Percentiles rank a stretch among this genome's conserved stretches.
These are phyloP conservation scores for Tupaia chinensis DNA, from an alignment of 2,113 vertebrate species.

Conservation along the genomic window DNA sequence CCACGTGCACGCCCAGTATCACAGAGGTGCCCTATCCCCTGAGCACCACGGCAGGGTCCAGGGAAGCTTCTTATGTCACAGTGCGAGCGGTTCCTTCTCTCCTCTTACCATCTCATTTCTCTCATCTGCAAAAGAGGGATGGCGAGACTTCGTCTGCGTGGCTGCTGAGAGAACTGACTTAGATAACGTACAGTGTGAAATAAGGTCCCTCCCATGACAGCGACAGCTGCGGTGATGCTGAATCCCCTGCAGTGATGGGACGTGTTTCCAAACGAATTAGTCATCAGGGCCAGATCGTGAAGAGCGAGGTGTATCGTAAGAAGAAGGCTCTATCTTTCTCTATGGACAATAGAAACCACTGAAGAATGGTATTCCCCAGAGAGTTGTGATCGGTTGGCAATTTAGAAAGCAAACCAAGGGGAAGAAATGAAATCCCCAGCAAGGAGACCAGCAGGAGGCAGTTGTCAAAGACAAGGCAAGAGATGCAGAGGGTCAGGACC, in stretches of 20 bases:
- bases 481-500: not conserved
- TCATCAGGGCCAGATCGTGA: constrained; percentile 20
- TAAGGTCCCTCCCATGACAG: not conserved
- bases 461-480: not conserved
- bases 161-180: not conserved
- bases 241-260: not conserved
- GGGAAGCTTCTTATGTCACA: no score
- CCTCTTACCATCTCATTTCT: not conserved
- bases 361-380: constrained; percentile 20
- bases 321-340: constrained; percentile 6
- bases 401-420: not conserved
- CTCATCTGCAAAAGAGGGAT: not conserved
- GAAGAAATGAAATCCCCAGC: not conserved
- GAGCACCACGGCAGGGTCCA: no score
- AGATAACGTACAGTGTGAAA: not conserved
- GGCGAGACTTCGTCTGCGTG: not conserved
- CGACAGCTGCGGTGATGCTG: not conserved
- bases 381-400: constrained; percentile 34
- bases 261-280: constrained; percentile 23
- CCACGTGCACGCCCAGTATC: no score
- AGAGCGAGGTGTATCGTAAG: constrained; percentile 37
- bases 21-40: no score
- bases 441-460: not conserved
- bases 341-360: constrained; percentile 34
- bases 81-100: not conserved